Base-by-base conservation (phyloP, 92 coral and sea anemone genomes). In the Virgularia gustaviana region DNA sequence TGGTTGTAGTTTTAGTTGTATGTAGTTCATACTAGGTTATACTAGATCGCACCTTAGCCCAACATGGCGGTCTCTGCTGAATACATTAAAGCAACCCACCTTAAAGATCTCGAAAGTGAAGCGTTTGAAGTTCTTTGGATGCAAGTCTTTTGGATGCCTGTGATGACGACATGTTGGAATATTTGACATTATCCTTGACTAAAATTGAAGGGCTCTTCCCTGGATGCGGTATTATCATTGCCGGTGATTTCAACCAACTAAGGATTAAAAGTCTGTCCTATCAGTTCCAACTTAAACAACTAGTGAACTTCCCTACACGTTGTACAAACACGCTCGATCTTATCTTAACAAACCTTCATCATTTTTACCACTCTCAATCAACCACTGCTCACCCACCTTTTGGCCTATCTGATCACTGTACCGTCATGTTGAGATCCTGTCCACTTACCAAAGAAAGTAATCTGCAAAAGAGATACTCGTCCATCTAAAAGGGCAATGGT, bases 331-430 rank as follows among this genome's bases (percentile, higher is more conserved):
- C 54, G 6, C 45, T 74, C 7, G 80, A 75, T 66, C 27, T 75
- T 60, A 54, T 75, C 2, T 36, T 63, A 33, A 76, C 74, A 33
- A 64, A 64, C 25, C 29, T 64, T 34, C 71, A 38, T 22, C 8
- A 39, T 1, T 54, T 66, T 34, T 56, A 66, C 52, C 6, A 10
- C 2, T 4, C 54, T 22, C 36, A 58, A n/a, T 30, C 73, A 13
- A 22, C 34, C 19, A 49, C n/a, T 11, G 35, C 13, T 16, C 20
- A 34, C 36, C 76, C 76, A 33, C 82, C 76, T 19, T 77, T 77
- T 66, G 81, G 63, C 4, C 33, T 64, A 35, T 76, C 74, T 6
- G 74, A 76, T 24, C 73, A 64, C 47, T 20, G 27, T 39, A 75
- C 80, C 2, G 34, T 75, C 75, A 36, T 53, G 13, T 22, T 16